These are phyloP conservation scores for Pocillopora meandrina DNA, from an alignment of 92 coral and sea anemone genomes.

Conservation along the genomic window DNA sequence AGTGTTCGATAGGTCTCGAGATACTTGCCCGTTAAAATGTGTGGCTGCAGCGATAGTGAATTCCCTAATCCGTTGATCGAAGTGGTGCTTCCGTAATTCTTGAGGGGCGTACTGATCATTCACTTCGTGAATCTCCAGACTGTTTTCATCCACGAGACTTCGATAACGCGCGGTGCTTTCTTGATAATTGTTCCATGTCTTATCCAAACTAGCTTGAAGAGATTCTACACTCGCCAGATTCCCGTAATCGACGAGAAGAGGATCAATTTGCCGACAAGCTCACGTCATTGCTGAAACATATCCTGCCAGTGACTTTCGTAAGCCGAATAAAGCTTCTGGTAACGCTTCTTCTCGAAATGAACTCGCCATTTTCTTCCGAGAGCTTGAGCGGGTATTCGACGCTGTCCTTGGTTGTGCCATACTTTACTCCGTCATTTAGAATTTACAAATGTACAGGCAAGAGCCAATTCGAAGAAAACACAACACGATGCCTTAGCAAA, in stretches of 20 bases:
- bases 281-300: background rate
- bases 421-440: background rate
- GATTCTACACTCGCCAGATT: background rate
- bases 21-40: too few relatives aligned
- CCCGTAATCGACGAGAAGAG: slow-evolving; percentile 3
- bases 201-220: background rate
- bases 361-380: background rate
- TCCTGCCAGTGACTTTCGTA: background rate
- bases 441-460: background rate
- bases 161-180: background rate
- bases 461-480: too few relatives aligned
- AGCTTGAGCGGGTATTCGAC: background rate
- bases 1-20: too few relatives aligned
- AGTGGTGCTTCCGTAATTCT: background rate
- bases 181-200: background rate
- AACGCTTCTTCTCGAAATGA: background rate
- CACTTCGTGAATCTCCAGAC: background rate
- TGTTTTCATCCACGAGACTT: background rate
- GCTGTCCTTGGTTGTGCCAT: background rate
- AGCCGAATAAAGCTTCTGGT: background rate
- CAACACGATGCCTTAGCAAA: too few relatives aligned
- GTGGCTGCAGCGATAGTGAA: background rate
- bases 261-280: background rate
- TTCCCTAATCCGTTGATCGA: slow-evolving; percentile 2
- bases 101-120: background rate